Evolutionary conservation across 2,797 vertebrate genomes (phyloP).

Genomic region (Meda fulgida): DNA sequence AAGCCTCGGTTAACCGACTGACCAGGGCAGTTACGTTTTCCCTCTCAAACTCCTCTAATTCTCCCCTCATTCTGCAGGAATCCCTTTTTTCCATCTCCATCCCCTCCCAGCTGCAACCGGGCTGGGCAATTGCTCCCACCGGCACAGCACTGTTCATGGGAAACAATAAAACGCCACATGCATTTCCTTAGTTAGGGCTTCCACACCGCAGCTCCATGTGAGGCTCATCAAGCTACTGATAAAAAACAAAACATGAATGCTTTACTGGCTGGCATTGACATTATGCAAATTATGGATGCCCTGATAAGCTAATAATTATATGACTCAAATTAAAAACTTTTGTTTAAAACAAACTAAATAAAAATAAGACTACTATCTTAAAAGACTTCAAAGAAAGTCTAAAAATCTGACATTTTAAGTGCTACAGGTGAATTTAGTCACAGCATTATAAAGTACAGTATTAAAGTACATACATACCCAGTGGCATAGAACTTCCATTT

Average conservation of each 20-base stretch:
- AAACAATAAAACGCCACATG: conserved; percentile 58
- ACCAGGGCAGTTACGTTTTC: conserved; percentile 20
- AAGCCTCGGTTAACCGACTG: not conserved
- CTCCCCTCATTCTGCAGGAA: conserved; percentile 1
- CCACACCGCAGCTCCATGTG: conserved; percentile 34
- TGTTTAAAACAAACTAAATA: not conserved
- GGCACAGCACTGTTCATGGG: conserved; percentile 39
- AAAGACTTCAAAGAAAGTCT: no score
- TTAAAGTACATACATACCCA: not conserved
- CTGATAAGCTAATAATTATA: not conserved
- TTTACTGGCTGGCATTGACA: not conserved
- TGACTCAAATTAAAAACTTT: not conserved
- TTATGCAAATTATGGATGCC: not conserved
- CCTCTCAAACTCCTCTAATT: not conserved
- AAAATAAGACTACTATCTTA: not conserved
- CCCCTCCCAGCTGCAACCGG: conserved; percentile 15
- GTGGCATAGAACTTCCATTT: not conserved
- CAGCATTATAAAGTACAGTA: not conserved
- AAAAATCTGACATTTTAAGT: not conserved
- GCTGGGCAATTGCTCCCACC: conserved; percentile 24
- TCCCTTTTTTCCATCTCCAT: conserved; percentile 13
- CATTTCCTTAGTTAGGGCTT: conserved; percentile 55
- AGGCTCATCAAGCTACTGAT: conserved; percentile 24
- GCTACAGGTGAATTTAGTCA: not conserved
- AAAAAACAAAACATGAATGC: not conserved